These are phyloP conservation scores for Colaptes auratus DNA, from an alignment of 2,113 vertebrate genomes.

Conservation along the genomic window DNA sequence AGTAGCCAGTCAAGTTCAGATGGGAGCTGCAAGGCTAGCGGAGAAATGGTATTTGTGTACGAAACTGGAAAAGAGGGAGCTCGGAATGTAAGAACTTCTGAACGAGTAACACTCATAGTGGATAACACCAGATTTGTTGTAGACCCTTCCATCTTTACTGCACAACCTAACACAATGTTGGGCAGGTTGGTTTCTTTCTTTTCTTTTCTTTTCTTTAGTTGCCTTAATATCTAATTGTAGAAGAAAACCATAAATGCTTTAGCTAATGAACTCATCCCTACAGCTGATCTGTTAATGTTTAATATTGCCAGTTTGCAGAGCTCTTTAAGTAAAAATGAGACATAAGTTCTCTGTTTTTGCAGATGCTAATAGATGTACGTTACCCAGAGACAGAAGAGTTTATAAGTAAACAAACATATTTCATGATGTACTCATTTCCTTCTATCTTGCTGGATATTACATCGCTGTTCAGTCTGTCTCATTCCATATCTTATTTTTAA, in stretches of 20 bases:
- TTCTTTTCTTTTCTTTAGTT: neutral
- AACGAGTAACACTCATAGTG: constrained; percentile 95
- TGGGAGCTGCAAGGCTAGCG: constrained; percentile 87
- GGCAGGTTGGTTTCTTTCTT: constrained; percentile 85
- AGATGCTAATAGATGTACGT: neutral
- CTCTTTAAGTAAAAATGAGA: neutral
- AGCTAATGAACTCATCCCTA: neutral
- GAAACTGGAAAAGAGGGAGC: constrained; percentile 92
- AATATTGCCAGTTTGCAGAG: neutral
- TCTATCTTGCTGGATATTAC: neutral
- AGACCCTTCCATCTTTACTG: constrained; percentile 96
- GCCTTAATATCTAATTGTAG: fast-evolving
- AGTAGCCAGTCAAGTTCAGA: constrained; percentile 93
- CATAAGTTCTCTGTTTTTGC: neutral
- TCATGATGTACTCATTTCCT: neutral
- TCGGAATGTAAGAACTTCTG: constrained; percentile 88
- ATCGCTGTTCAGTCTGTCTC: neutral
- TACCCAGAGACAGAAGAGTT: neutral
- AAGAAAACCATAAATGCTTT: neutral
- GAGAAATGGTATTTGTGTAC: constrained; percentile 96
- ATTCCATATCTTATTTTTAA: neutral
- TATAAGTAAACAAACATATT: neutral
- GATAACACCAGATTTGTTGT: constrained; percentile 99
- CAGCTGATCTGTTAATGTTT: neutral
- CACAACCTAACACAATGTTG: constrained; percentile 98